Evolutionary conservation across 2,888 invertebrate species (phyloP), one percentile per base, ranked within the genome.

Genomic region (Ypsolopha scabrella): DNA sequence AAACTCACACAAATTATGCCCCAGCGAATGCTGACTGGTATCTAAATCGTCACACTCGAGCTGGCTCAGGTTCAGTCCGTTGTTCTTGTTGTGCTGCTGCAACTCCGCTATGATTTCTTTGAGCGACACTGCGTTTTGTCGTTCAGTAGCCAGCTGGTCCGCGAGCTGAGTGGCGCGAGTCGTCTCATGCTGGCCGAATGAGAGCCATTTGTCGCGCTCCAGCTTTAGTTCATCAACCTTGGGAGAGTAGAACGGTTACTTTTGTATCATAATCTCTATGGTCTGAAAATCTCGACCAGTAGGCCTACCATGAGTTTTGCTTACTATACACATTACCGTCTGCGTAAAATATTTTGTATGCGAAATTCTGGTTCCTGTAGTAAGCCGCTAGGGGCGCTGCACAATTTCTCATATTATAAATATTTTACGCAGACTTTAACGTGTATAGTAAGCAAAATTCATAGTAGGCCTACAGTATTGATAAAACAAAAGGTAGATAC

Each of bases 191-290:
- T 80, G 77, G 52, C 70, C 72, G 13, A 73, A 52, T 0, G 63
- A 34, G 1, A 79, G 41, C 72, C 74, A 78, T 59, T 79, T 79
- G 54, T 82, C 80, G 1, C 81, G 69, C 39, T 87, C 82, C 9
- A 67, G 63, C 57, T 79, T 81, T 1, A 85, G 62, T 52, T 86
- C 85, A 7, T 87, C 87, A 24, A 90, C 61, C 71, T 90, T 64
- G n/a, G 60, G 60, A 56, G 64, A 11, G 10, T 24, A 24, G 9
- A 50, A 9, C 4, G 8, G 7, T 36, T 6, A 34, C 24, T 24
- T 24, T n/a, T n/a, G n/a, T n/a, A n/a, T n/a, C n/a, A n/a, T n/a
- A n/a, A 24, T 4, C 24, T 24, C 24, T 24, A 4, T 24, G 4
- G 24, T 24, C 24, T 24, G 24, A 24, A 24, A 2, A 24, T 24